phyloP scores from a whole-genome alignment of 2,797 vertebrate genomes.

The Sphenopsis melanotis region DNA sequence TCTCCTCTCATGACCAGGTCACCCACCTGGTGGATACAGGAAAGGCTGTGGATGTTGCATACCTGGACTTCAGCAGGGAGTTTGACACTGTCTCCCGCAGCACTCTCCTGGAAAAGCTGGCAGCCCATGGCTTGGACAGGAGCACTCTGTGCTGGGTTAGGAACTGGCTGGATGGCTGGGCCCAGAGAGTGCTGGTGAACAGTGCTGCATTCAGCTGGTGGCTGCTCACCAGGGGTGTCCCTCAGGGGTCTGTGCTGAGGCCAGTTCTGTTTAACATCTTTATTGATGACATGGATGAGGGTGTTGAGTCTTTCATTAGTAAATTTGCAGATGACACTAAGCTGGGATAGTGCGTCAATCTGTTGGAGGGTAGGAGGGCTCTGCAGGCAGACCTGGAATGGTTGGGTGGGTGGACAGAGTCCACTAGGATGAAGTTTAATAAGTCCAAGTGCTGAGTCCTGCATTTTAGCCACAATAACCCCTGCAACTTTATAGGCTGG shows the following conservation, averaged over 20 bases:
- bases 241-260: neutral
- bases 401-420: neutral
- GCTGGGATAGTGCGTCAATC: neutral
- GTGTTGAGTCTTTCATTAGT: neutral
- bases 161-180: neutral
- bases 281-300: neutral
- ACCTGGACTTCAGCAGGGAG: neutral
- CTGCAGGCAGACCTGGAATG: neutral
- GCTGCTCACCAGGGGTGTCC: fast-evolving
- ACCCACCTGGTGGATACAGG: fast-evolving
- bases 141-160: neutral
- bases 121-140: neutral
- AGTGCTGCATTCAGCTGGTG: neutral
- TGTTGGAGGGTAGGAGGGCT: neutral
- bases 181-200: neutral
- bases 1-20: neutral
- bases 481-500: fast-evolving
- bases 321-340: neutral
- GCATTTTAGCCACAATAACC: neutral
- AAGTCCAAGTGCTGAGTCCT: neutral
- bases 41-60: neutral
- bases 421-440: neutral
- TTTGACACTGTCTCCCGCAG: neutral
- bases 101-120: neutral
- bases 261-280: neutral